Conservation (phyloP, 2,113 vertebrate genomes). For the Litocranius walleri region DNA sequence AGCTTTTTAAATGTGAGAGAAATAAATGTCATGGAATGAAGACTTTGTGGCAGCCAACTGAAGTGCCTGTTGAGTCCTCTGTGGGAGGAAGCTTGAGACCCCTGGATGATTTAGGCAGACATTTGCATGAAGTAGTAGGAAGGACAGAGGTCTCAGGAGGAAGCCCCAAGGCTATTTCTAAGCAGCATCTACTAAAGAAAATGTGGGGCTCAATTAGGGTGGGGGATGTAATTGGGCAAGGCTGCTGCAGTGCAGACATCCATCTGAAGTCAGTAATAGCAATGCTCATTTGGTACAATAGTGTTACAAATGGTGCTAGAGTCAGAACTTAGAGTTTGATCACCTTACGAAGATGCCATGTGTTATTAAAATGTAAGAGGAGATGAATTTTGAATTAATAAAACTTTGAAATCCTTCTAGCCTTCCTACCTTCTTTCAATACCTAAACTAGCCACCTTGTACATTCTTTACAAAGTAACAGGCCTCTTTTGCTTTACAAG, state of each 20-base stretch:
- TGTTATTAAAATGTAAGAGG: not conserved
- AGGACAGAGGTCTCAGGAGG: not conserved
- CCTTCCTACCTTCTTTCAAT: not conserved
- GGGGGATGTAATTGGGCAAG: not conserved
- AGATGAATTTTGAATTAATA: not conserved
- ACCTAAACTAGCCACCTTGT: not conserved
- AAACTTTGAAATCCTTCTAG: not conserved
- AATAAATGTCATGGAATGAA: conserved; percentile 54
- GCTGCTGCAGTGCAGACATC: not conserved
- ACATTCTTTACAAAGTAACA: not conserved
- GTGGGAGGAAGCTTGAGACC: not conserved
- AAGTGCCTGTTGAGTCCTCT: not conserved
- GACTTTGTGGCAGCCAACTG: not conserved
- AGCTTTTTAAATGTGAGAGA: conserved; percentile 52
- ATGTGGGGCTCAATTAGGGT: not conserved
- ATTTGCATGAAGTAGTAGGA: not conserved
- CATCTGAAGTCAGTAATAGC: not conserved
- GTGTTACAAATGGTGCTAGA: not conserved
- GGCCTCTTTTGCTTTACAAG: not conserved
- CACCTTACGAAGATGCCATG: not conserved
- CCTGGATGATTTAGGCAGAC: not conserved
- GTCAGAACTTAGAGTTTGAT: not conserved
- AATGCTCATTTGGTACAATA: not conserved
- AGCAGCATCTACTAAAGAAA: not conserved
- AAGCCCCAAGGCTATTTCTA: not conserved